Evolutionary conservation across 2,888 invertebrate genomes (phyloP), one percentile per base, ranked within the genome.

Genomic region (Adineta ricciae): DNA sequence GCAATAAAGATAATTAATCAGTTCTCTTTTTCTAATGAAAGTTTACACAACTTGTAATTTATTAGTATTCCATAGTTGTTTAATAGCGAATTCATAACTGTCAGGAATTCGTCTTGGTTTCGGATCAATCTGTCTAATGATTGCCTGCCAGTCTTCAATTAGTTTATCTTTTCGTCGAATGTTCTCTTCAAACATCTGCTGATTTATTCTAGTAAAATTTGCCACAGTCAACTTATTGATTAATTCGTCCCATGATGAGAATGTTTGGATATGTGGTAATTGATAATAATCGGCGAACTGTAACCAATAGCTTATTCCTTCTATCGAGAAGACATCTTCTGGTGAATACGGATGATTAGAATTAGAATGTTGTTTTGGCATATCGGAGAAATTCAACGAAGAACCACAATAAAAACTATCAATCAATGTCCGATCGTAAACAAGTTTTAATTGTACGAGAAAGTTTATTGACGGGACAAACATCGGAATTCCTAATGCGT

Each of bases 391-490:
- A 0, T 27, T 54, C 9, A 7, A 24, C 1, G 5, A 21, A 52
- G 21, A 21, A 52, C 52, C 21, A 52, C 52, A 52, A 52, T 21
- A 21, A 52, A 21, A 52, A 21, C 16, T 1, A 16, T 52, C 21
- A 21, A 52, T 1, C 21, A 52, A 14, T 52, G 21, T 46, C 11
- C 46, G 46, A 46, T 46, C 46, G 11, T 46, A 46, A 41, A 73
- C 83, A 27, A 72, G 27, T 32, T 83, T 83, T 54, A 83, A 82
- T n/a, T 84, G 3, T 54, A 83, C 49, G 7, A 87, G 82, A 32
- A 87, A 85, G 5, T 86, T 83, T 21, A 84, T 84, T 2, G 87
- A 86, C 21, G 86, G 87, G 24, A 84, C 84, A 84, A 87, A 87
- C 56, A 87, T 82, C 14, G 86, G 86, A n/a, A 87, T 87, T 36